Evolutionary conservation across 2,888 invertebrate genomes (phyloP).

Genomic region (Patella caerulea): DNA sequence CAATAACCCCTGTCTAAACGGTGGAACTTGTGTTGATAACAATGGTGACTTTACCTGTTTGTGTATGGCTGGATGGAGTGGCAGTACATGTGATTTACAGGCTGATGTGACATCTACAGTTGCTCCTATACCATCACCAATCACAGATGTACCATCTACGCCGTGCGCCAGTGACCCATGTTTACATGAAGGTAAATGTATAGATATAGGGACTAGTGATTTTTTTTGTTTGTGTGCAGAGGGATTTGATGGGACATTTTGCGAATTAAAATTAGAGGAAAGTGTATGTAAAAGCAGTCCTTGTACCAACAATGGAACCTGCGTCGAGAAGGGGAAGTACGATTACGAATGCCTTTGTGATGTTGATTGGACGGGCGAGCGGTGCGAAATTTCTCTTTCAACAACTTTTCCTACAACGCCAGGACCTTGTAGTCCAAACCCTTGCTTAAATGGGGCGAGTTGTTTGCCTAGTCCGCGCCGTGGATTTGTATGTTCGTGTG

Average conservation of each 20-base stretch:
- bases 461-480: constrained; percentile 44
- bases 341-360: background rate
- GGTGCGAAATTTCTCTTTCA: background rate
- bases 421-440: constrained; percentile 49
- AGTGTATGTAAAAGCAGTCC: background rate
- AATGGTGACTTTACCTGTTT: constrained; percentile 19
- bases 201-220: background rate
- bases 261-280: background rate
- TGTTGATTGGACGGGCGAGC: background rate
- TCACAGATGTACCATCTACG: background rate
- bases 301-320: background rate
- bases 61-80: constrained; percentile 15
- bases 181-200: background rate
- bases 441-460: constrained; percentile 54
- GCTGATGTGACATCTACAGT: background rate
- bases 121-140: background rate
- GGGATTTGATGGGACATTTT: background rate
- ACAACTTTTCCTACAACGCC: background rate
- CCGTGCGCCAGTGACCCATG: background rate
- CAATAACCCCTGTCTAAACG: constrained; percentile 34
- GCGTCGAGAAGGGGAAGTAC: background rate
- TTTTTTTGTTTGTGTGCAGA: background rate
- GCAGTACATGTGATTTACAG: constrained; percentile 6
- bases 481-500: constrained; percentile 66
- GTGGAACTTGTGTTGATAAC: constrained; percentile 29